Base-by-base conservation (phyloP, 2,113 vertebrate species). In the Edolisoma coerulescens region DNA sequence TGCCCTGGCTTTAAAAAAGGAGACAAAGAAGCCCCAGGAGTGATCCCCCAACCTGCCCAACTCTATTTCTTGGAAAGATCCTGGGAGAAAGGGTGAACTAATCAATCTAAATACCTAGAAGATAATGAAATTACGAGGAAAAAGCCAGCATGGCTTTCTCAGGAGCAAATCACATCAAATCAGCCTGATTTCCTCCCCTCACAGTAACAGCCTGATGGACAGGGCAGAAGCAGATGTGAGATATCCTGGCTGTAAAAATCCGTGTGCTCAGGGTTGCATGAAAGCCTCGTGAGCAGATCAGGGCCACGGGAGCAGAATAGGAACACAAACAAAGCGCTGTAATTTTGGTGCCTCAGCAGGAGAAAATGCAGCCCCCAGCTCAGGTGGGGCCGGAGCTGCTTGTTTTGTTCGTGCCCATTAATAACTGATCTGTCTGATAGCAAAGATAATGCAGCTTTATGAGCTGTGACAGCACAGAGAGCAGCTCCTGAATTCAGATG, bases 111-210 rank as follows among this genome's bases (percentile, higher is more conserved):
- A 77, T 90, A 93, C 65, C 93, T 67, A 59, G 79, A 74, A 88
- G 56, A 86, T 74, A 93, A 97, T 77, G 78, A 92, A 95, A 92
- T 63, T 27, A 80, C 39, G 27, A 28, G 45, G 42, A 33, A 74
- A 81, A 73, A 70, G 37, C 13, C 76, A 65, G 71, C 56, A 26
- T 59, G 59, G 79, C 52, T 95, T 96, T 89, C 68, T 87, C 50
- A 47, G 82, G 83, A 95, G 64, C 63, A 92, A 86, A 97, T 93
- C 78, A 39, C 67, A 89, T 81, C 59, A 47, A 95, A 94, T 89
- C 76, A 81, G 81, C 41, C 54, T 70, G 16, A 92, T 95, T 96
- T 93, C 47, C 71, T 67, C 45, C 79, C 75, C 75, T 83, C 76
- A 30, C n/a, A 89, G 23, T 2, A 49, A 33, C 53, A 57, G 45